A percentile compares a stretch with the other conserved stretches of the same genome.
phyloP scores from a whole-genome alignment of 2,113 vertebrate species.

The Lota lota region DNA sequence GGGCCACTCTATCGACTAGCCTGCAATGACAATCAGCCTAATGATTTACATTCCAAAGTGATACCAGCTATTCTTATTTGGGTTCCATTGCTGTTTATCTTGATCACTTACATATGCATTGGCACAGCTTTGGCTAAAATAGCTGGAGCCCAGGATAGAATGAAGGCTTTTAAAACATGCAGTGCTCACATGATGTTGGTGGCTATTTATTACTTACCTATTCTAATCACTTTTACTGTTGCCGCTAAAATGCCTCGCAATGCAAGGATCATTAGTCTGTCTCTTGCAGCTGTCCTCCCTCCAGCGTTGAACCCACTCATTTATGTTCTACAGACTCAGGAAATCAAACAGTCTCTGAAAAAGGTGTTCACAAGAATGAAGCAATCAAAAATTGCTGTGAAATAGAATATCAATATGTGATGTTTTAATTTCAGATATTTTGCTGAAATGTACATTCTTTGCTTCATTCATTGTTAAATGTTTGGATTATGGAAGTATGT shows the following conservation, averaged over 20 bases:
- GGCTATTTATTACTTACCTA: conserved; percentile 24
- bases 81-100: conserved; percentile 33
- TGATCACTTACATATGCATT: conserved; percentile 45
- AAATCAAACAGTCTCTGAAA: conserved; percentile 22
- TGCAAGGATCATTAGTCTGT: conserved; percentile 62
- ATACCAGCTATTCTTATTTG: conserved; percentile 8
- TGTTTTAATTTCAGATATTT: too few species aligned
- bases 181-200: conserved; percentile 28
- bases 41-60: conserved; percentile 10
- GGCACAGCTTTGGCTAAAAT: conserved; percentile 26
- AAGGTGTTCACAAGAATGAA: conserved; percentile 25
- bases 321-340: conserved; percentile 43
- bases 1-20: conserved; percentile 36
- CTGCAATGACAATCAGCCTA: conserved; percentile 32
- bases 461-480: too few species aligned
- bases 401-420: too few species aligned
- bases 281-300: conserved; percentile 45
- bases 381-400: not conserved
- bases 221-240: conserved; percentile 14
- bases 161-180: conserved; percentile 35
- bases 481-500: too few species aligned
- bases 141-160: conserved; percentile 6
- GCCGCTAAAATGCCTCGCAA: conserved; percentile 39
- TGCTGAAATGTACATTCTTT: too few species aligned
- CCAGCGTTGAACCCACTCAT: conserved; percentile 43